These are phyloP conservation scores for Tipula helvola DNA, from an alignment of 2,888 invertebrate species.

Conservation along the genomic window DNA sequence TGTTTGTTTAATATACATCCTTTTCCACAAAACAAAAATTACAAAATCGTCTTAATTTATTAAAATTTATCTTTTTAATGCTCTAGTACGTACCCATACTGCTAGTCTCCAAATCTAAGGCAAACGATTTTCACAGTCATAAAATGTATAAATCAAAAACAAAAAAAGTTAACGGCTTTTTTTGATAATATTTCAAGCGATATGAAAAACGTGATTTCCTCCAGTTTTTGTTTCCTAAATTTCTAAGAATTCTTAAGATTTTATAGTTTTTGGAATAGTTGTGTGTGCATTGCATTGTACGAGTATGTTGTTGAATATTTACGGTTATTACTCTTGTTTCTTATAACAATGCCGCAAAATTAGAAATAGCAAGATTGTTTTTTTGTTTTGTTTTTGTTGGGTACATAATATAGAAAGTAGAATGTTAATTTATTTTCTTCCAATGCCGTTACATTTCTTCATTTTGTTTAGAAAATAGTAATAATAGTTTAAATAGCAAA, in stretches of 20 bases:
- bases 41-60: background rate
- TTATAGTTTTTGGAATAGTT: background rate
- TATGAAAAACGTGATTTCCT: background rate
- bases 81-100: too few species aligned
- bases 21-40: background rate
- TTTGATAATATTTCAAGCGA: background rate
- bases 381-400: background rate
- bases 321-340: background rate
- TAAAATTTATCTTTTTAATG: background rate
- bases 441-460: background rate
- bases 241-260: background rate
- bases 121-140: background rate
- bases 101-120: background rate
- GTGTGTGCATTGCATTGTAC: background rate
- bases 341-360: background rate
- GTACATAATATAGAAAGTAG: background rate
- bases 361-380: background rate
- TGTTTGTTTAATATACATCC: background rate
- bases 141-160: background rate
- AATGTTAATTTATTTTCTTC: background rate
- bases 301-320: background rate
- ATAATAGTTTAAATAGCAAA: background rate
- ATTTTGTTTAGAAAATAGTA: background rate
- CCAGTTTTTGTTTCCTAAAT: background rate
- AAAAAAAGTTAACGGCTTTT: background rate